Percentiles rank a stretch among this genome's conserved stretches.
Conservation (phyloP, 2,797 vertebrate species). For the Poecilia velifera region DNA sequence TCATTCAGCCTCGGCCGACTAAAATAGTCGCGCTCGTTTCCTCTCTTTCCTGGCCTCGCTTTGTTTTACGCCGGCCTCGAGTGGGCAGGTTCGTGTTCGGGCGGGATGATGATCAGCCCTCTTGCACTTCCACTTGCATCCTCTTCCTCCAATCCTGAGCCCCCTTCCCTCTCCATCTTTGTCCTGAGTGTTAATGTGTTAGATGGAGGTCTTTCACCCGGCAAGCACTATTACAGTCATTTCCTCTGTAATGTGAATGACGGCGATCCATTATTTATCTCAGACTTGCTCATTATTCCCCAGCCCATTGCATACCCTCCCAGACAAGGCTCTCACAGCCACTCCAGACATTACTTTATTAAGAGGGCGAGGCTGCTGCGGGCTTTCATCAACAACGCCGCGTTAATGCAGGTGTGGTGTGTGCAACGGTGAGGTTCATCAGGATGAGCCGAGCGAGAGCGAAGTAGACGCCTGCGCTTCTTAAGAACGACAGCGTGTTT, state of each 20-base stretch:
- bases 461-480: background rate
- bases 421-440: slow-evolving; percentile 50
- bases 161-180: slow-evolving; percentile 64
- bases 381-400: slow-evolving; percentile 53
- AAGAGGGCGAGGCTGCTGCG: slow-evolving; percentile 64
- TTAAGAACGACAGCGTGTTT: background rate
- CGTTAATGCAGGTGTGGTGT: slow-evolving; percentile 61
- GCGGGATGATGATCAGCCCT: slow-evolving; percentile 47
- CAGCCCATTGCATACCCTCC: slow-evolving; percentile 66
- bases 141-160: slow-evolving; percentile 58
- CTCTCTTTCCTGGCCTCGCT: slow-evolving; percentile 58
- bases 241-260: slow-evolving; percentile 85
- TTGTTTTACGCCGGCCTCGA: slow-evolving; percentile 53
- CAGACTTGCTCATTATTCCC: slow-evolving; percentile 79
- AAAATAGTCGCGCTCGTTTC: slow-evolving; percentile 73
- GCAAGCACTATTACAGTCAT: slow-evolving; percentile 83
- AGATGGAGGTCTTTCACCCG: slow-evolving; percentile 81
- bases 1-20: slow-evolving; percentile 59
- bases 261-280: slow-evolving; percentile 85
- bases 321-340: slow-evolving; percentile 73
- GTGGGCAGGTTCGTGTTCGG: slow-evolving; percentile 57
- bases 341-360: slow-evolving; percentile 78
- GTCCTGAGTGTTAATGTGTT: slow-evolving; percentile 80
- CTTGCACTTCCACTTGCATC: slow-evolving; percentile 61
- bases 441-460: slow-evolving; percentile 24